Conservation (phyloP, 2,113 vertebrate species). For the Tenebrosternarchus preto region DNA sequence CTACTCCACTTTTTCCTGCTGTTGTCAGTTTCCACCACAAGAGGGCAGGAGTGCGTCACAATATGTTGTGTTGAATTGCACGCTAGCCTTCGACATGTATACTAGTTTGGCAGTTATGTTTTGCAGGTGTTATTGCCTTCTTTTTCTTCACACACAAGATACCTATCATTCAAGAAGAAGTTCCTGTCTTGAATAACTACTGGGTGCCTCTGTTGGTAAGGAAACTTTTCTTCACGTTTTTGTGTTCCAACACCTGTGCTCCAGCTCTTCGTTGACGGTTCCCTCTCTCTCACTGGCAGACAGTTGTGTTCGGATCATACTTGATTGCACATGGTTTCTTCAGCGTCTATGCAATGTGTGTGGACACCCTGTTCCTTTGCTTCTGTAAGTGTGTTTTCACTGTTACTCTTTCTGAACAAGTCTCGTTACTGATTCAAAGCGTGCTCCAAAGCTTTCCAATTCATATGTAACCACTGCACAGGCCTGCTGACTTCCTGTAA, state of each 20-base stretch:
- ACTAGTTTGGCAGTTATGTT: not conserved
- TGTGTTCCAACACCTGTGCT: not conserved
- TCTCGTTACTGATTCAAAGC: not conserved
- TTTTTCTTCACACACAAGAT: constrained; percentile 85
- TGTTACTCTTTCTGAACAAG: not conserved
- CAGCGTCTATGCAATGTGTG: constrained; percentile 92
- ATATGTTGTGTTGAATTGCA: not conserved
- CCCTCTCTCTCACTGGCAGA: constrained; percentile 69
- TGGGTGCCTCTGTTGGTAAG: constrained; percentile 91
- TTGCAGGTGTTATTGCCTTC: constrained; percentile 82
- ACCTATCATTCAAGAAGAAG: constrained; percentile 75
- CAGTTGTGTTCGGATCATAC: constrained; percentile 84
- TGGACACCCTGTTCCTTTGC: constrained; percentile 92
- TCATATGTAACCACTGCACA: not conserved
- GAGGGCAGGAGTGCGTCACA: not conserved
- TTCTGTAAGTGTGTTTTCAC: constrained; percentile 83
- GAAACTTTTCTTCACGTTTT: not conserved
- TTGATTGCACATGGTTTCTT: constrained; percentile 90
- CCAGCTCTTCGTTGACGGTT: not conserved
- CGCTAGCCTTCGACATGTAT: not conserved
- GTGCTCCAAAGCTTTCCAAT: no score
- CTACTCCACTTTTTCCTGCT: not conserved
- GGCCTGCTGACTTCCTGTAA: not conserved
- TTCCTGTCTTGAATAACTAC: constrained; percentile 84
- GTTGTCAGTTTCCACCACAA: not conserved